phyloP scores from a whole-genome alignment of 2,797 vertebrate species.

The Malacoctenus gilli region DNA sequence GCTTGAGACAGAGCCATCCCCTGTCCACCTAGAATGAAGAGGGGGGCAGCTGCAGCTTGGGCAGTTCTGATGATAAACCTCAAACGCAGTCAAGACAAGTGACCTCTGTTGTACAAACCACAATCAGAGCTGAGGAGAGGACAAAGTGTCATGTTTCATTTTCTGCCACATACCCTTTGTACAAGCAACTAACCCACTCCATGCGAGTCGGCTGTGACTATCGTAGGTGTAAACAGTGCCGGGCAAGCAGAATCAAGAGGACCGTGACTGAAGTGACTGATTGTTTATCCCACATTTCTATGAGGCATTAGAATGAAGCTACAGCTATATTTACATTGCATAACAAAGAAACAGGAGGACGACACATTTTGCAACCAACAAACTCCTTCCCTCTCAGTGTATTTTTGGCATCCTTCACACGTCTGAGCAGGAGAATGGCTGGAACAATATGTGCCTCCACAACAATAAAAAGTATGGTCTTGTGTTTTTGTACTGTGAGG shows the following conservation, averaged over 20 bases:
- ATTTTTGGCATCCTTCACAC: constrained; percentile 49
- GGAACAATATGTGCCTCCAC: constrained; percentile 38
- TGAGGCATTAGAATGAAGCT: not conserved
- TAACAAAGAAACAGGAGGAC: not conserved
- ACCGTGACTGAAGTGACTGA: not conserved
- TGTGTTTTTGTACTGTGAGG: constrained; percentile 19
- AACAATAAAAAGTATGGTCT: constrained; percentile 15
- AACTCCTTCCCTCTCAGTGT: constrained; percentile 14
- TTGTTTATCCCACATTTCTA: too few species aligned
- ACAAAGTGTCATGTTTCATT: constrained; percentile 26
- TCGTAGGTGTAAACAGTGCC: not conserved
- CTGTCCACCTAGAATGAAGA: not conserved
- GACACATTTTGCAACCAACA: not conserved
- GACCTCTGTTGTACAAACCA: not conserved
- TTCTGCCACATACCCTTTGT: constrained; percentile 9
- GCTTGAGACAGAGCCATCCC: not conserved
- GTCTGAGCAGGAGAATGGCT: constrained; percentile 34
- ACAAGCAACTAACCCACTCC: constrained; percentile 15
- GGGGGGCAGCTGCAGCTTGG: not conserved
- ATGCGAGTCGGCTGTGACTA: not conserved
- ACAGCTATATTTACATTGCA: not conserved
- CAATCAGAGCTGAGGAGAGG: constrained; percentile 7
- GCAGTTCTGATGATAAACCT: not conserved
- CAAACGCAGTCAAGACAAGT: constrained; percentile 1
- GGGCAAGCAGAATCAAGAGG: not conserved